Base-by-base conservation (phyloP, 1,140 invertebrate species). In the Lutraria rhynchaena region DNA sequence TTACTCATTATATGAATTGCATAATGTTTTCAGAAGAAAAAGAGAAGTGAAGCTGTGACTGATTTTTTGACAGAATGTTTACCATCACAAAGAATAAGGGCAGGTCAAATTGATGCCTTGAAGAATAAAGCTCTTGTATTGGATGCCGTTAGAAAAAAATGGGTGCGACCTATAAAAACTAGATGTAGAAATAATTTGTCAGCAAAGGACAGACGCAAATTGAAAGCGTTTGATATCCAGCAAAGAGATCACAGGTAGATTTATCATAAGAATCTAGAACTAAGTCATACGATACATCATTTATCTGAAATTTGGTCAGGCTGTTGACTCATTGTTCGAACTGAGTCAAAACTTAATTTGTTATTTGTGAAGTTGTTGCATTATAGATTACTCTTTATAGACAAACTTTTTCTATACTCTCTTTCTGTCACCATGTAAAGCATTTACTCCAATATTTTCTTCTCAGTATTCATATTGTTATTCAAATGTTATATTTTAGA, bases 401-500 rank as follows among this genome's bases (percentile, higher is more conserved):
- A n/a, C 11, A 49, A n/a, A n/a, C 46, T 49, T 13, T 49, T 49
- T 11, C 11, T 49, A 49, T 49, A 11, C 46, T 13, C 11, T 49
- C n/a, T 49, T 13, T n/a, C n/a, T n/a, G n/a, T n/a, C n/a, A n/a
- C n/a, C n/a, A 49, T 49, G n/a, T 49, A 13, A 49, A 13, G 46
- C n/a, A 49, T 49, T 13, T 49, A n/a, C n/a, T 49, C 46, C n/a
- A 9, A 37, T 67, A 35, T n/a, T 67, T 67, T 13, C 37, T 35
- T 35, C 19, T 15, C 29, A 15, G 19, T 37, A 67, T 67, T n/a
- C n/a, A n/a, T n/a, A n/a, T 19, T 44, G 9, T 41, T 5, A 41
- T 15, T 41, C 5, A 24, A 17, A 13, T n/a, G 67, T 55, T 74
- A 73, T 37, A 57, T 85, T 89, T 95, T 19, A 93, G 93, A 74